Conservation (phyloP, 2,113 vertebrate genomes). For the Tautogolabrus adspersus region DNA sequence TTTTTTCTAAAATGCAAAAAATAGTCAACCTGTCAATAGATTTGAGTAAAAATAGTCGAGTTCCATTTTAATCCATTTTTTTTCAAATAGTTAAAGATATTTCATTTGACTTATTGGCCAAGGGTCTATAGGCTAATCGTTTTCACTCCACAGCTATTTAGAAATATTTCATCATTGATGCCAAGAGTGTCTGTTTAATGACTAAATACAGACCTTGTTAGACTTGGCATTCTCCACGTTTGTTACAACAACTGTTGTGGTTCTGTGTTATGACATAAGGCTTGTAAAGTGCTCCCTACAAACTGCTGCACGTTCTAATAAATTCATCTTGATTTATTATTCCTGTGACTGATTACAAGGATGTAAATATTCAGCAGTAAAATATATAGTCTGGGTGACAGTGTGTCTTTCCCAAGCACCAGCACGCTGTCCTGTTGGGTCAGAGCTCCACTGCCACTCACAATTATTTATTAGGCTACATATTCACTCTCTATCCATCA, state of each 20-base stretch:
- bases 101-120: no score
- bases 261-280: slow-evolving; percentile 31
- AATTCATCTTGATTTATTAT: slow-evolving; percentile 75
- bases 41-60: no score
- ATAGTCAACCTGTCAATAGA: no score
- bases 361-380: slow-evolving; percentile 78
- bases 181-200: neutral
- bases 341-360: slow-evolving; percentile 74
- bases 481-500: slow-evolving; percentile 86
- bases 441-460: slow-evolving; percentile 79
- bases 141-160: neutral
- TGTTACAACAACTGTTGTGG: slow-evolving; percentile 24
- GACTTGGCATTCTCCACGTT: slow-evolving; percentile 2
- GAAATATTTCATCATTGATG: neutral
- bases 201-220: neutral
- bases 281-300: slow-evolving; percentile 47
- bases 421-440: slow-evolving; percentile 70
- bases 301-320: slow-evolving; percentile 63
- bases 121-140: neutral
- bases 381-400: slow-evolving; percentile 76
- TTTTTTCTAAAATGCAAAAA: no score
- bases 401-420: slow-evolving; percentile 69
- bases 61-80: no score
- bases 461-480: slow-evolving; percentile 85
- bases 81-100: neutral